Evolutionary conservation across 2,888 invertebrate species (phyloP).

Genomic region (Ypsolopha scabrella): DNA sequence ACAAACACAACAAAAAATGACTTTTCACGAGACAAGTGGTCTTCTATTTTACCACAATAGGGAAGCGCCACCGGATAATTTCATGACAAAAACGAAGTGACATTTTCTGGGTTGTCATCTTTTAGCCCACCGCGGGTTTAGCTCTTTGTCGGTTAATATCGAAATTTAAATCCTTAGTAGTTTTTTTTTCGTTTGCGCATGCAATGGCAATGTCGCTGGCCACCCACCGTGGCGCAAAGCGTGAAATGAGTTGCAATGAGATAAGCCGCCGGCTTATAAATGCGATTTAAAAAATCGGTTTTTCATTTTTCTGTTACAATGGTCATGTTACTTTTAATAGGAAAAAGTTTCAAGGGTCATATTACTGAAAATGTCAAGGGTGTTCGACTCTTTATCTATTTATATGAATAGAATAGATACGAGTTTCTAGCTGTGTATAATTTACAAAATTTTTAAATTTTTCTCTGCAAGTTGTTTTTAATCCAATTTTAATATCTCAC

Average conservation of each 20-base stretch:
- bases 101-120: slow-evolving; percentile 42
- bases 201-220: slow-evolving; percentile 23
- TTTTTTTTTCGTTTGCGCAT: slow-evolving; percentile 14
- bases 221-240: slow-evolving; percentile 36
- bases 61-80: slow-evolving; percentile 58
- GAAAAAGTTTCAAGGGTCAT: too few species aligned
- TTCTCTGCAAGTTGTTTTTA: too few species aligned
- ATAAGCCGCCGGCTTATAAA: slow-evolving; percentile 23
- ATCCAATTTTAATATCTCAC: too few species aligned
- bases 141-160: slow-evolving; percentile 27
- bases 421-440: too few species aligned
- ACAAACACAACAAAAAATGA: slow-evolving; percentile 37
- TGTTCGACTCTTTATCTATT: too few species aligned
- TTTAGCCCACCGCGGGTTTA: slow-evolving; percentile 40
- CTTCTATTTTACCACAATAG: slow-evolving; percentile 28
- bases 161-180: slow-evolving; percentile 5
- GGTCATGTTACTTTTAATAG: too few species aligned
- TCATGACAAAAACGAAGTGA: slow-evolving; percentile 43
- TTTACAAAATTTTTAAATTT: too few species aligned
- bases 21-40: slow-evolving; percentile 32
- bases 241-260: slow-evolving; percentile 32
- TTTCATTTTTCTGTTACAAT: too few species aligned
- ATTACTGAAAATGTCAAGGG: too few species aligned
- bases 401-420: too few species aligned
- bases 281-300: slow-evolving; percentile 14